Conservation (phyloP, 2,797 vertebrate species). For the Lagodon rhomboides region DNA sequence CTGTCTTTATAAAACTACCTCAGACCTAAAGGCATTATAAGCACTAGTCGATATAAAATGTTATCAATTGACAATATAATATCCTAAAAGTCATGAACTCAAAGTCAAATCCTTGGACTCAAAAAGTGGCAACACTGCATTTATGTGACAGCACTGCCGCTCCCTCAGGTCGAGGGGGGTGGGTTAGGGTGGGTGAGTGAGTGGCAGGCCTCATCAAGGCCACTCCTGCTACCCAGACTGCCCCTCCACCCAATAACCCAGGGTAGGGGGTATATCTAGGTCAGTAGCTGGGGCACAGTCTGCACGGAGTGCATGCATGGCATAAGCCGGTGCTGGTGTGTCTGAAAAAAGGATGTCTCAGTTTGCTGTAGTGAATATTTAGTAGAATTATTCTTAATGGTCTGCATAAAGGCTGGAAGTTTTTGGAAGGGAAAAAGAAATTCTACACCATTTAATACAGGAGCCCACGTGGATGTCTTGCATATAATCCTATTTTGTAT, state of each 20-base stretch:
- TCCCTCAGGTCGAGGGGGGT: constrained; percentile 31
- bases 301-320: constrained; percentile 35
- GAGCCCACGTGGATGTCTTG: not conserved
- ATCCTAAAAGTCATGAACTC: not conserved
- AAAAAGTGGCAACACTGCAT: constrained; percentile 14
- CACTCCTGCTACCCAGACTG: constrained; percentile 58
- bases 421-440: not conserved
- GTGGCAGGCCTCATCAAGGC: constrained; percentile 64
- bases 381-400: constrained; percentile 22
- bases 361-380: constrained; percentile 21
- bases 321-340: constrained; percentile 17
- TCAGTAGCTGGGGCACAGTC: constrained; percentile 71
- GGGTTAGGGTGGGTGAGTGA: constrained; percentile 30
- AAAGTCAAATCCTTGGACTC: not conserved
- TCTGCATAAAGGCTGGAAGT: constrained; percentile 4
- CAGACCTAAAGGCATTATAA: not conserved
- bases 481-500: constrained; percentile 50
- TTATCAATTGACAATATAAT: not conserved
- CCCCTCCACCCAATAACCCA: constrained; percentile 66
- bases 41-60: not conserved
- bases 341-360: constrained; percentile 20
- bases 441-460: not conserved
- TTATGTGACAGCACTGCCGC: constrained; percentile 4
- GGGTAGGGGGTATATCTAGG: constrained; percentile 69
- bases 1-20: not conserved